Conservation (phyloP, 2,113 vertebrate species). For the Forbesichthys papilliferus region DNA sequence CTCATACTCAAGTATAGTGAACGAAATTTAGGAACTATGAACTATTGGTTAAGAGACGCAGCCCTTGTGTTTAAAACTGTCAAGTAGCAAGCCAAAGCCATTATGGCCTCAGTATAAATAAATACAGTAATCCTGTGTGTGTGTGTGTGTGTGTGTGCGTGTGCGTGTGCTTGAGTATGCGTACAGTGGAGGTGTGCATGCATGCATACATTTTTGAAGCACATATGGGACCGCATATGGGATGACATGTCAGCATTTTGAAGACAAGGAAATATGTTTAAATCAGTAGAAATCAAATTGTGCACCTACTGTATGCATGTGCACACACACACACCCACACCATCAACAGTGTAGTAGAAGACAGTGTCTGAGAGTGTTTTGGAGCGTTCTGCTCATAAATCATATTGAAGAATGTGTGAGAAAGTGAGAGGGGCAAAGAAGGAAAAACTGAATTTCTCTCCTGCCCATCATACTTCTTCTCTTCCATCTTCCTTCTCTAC, state of each 20-base stretch:
- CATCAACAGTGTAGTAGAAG: constrained; percentile 47
- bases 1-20: too few relatives aligned
- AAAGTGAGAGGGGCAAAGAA: background rate
- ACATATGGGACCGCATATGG: constrained; percentile 11
- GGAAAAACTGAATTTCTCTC: constrained; percentile 22
- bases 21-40: too few relatives aligned
- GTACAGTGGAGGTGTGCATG: background rate
- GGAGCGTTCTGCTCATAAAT: constrained; percentile 61
- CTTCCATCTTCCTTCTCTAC: constrained; percentile 14
- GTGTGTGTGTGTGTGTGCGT: constrained; percentile 2
- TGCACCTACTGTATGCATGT: constrained; percentile 5
- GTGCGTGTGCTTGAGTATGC: background rate
- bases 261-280: constrained; percentile 49
- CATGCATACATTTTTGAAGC: constrained; percentile 14
- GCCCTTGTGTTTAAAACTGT: constrained; percentile 48
- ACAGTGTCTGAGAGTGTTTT: constrained; percentile 46
- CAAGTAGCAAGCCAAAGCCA: constrained; percentile 48
- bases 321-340: constrained; percentile 34
- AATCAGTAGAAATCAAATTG: constrained; percentile 31
- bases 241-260: constrained; percentile 41
- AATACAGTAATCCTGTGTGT: constrained; percentile 38
- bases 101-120: constrained; percentile 39
- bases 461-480: background rate
- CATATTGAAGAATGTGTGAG: constrained; percentile 30
- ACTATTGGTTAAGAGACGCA: too few relatives aligned